Evolutionary conservation across 2,797 vertebrate genomes (phyloP).

Genomic region (Scarus forsteni): DNA sequence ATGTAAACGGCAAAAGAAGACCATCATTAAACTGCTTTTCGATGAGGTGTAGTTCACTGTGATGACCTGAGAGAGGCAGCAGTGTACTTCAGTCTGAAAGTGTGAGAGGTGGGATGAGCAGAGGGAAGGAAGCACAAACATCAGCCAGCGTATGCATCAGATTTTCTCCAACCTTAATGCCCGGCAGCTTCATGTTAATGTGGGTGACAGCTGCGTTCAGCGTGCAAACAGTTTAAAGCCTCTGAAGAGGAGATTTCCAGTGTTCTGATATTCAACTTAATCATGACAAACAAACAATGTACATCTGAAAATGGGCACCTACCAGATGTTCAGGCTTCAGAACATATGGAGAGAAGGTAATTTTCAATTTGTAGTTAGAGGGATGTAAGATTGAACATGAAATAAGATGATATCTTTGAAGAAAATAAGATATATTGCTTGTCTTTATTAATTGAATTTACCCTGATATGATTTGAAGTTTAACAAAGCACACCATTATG

Average conservation of each 20-base stretch:
- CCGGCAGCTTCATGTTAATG: slow-evolving; percentile 26
- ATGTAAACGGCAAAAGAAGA: slow-evolving; percentile 14
- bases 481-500: too few relatives aligned
- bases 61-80: slow-evolving; percentile 63
- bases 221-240: slow-evolving; percentile 33
- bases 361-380: not conserved
- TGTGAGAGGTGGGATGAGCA: slow-evolving; percentile 7
- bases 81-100: slow-evolving; percentile 28
- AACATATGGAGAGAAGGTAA: not conserved
- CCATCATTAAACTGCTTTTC: not conserved
- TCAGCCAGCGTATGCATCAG: slow-evolving; percentile 16
- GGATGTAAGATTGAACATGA: not conserved
- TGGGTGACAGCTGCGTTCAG: slow-evolving; percentile 48
- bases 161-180: slow-evolving; percentile 11
- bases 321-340: slow-evolving; percentile 4
- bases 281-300: slow-evolving; percentile 37
- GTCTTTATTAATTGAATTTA: too few relatives aligned
- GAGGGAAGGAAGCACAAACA: slow-evolving; percentile 30
- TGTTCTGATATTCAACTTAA: slow-evolving; percentile 44
- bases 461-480: too few relatives aligned
- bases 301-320: slow-evolving; percentile 31
- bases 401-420: not conserved
- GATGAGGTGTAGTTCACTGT: slow-evolving; percentile 26
- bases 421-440: not conserved
- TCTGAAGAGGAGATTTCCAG: slow-evolving; percentile 28